Conservation (phyloP, 2,797 vertebrate species). For the Rhyacichthys aspro region DNA sequence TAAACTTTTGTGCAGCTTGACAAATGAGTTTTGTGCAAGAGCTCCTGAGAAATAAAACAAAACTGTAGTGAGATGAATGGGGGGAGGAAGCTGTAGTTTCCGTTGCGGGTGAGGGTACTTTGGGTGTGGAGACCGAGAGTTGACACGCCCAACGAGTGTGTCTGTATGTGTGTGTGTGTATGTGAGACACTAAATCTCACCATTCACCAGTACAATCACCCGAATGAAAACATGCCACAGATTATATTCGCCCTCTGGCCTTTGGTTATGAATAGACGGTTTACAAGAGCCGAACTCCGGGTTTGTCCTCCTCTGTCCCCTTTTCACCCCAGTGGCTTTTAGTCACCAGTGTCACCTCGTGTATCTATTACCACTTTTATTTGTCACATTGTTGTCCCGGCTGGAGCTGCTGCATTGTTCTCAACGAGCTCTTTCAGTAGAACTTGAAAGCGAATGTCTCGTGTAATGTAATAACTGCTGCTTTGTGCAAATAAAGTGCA, state of each 20-base stretch:
- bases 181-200: constrained; percentile 71
- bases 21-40: constrained; percentile 68
- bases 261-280: constrained; percentile 53
- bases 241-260: constrained; percentile 56
- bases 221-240: constrained; percentile 63
- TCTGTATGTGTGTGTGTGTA: constrained; percentile 22
- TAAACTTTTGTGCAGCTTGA: constrained; percentile 63
- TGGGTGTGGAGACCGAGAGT: constrained; percentile 54
- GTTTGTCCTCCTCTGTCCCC: constrained; percentile 38
- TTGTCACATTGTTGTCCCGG: constrained; percentile 56
- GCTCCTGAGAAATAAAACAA: constrained; percentile 76
- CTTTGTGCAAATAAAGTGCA: neutral
- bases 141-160: constrained; percentile 59
- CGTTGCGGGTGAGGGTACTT: constrained; percentile 46
- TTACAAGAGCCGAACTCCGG: constrained; percentile 45
- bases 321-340: constrained; percentile 42
- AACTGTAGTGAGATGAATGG: constrained; percentile 70
- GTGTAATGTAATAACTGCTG: neutral
- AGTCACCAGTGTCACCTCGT: constrained; percentile 20
- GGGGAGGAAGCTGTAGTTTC: constrained; percentile 69
- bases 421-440: neutral
- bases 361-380: constrained; percentile 55
- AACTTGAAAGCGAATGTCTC: neutral
- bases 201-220: constrained; percentile 66
- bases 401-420: constrained; percentile 47